These are phyloP conservation scores for Phodopus roborovskii DNA, from an alignment of 2,113 vertebrate species.

Conservation along the genomic window DNA sequence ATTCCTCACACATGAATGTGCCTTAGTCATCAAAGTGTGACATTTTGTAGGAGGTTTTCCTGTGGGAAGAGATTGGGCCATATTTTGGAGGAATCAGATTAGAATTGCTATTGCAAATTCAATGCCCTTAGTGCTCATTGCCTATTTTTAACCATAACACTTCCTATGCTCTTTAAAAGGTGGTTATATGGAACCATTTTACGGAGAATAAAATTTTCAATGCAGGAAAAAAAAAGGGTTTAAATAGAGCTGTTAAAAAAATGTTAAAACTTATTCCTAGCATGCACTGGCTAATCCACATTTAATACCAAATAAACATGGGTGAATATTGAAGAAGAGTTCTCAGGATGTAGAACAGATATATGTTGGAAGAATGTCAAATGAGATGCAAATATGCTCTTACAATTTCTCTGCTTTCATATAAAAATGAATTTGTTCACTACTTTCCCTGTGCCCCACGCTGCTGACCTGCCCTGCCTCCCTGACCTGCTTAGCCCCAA, in stretches of 20 bases:
- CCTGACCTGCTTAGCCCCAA: no score
- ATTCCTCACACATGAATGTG: background rate
- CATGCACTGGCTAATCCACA: slow-evolving; percentile 8
- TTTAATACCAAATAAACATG: slow-evolving; percentile 65
- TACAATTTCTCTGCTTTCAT: background rate
- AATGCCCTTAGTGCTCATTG: background rate
- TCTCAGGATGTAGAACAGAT: background rate
- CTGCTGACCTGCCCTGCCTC: fast-evolving
- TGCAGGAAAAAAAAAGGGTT: slow-evolving; percentile 42
- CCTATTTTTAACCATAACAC: slow-evolving; percentile 54
- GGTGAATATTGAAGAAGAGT: background rate
- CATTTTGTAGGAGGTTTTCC: slow-evolving; percentile 32
- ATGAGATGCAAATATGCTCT: slow-evolving; percentile 12
- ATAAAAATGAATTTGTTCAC: background rate
- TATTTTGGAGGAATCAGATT: background rate
- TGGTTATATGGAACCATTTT: slow-evolving; percentile 20
- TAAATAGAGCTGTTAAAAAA: slow-evolving; percentile 43
- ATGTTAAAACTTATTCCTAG: slow-evolving; percentile 41
- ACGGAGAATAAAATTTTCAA: slow-evolving; percentile 37
- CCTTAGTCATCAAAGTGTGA: slow-evolving; percentile 18
- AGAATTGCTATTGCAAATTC: background rate
- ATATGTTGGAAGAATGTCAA: slow-evolving; percentile 20
- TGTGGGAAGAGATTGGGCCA: background rate
- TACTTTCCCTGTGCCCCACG: background rate
- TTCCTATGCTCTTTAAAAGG: slow-evolving; percentile 32